Base-by-base conservation (phyloP, 1,140 invertebrate species). In the Calephelis virginiensis region DNA sequence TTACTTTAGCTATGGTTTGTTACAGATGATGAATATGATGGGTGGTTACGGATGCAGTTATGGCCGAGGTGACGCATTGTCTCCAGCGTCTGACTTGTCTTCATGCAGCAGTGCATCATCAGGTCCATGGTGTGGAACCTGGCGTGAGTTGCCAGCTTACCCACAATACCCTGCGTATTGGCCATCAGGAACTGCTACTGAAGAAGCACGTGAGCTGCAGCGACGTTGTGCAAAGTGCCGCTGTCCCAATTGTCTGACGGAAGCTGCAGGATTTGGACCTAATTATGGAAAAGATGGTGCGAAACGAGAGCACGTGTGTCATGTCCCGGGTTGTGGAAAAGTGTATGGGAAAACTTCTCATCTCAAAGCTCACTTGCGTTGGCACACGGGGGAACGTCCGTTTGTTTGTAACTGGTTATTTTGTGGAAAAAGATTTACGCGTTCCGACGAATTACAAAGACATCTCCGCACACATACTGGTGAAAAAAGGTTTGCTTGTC, bases 341-440 rank as follows among this genome's bases (percentile, higher is more conserved):
- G 94, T 97, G 9, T 98, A 98, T 80, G 96, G 96, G 0, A 98
- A 98, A 83, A 98, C 97, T 0, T 98, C 96, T 0, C 97, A 98
- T 83, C 84, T 98, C 14, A 95, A 97, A 78, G 97, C 97, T 0
- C 97, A 98, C 89, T 85, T 97, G 0, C 92, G 97, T 47, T 97
- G 95, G 96, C 96, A 97, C 73, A 95, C 94, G 0, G 96, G 96
- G 0, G 96, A 97, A 77, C 88, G 96, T 37, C 94, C 94, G 0
- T 95, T 94, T 74, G 85, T 93, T 0, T 98, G 97, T 83, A 93
- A 94, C 40, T 97, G 96, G 96, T 78, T 95, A 5, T 95, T 94
- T 40, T 98, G 97, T 80, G 95, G 95, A 1, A 98, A 97, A 92
- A 92, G 94, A 13, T 98, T 98, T 85, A 97, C 96, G 0, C 92